Conservation (phyloP, 92 coral and sea anemone species). For the Palythoa grandiflora region DNA sequence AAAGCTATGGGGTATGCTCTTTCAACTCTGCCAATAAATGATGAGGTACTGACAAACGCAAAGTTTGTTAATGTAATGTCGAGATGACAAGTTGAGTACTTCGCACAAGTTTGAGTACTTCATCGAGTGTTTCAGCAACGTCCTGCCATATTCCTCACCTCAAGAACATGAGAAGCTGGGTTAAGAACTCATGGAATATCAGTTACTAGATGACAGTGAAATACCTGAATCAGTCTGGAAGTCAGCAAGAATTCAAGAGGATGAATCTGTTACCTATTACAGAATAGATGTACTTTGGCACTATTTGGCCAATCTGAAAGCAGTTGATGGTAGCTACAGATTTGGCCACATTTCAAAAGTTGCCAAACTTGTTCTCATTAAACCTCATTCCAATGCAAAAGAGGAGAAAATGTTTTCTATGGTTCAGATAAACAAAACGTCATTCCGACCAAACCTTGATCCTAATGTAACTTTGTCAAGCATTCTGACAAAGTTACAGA, state of each 20-base stretch:
- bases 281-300: constrained; percentile 72
- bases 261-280: constrained; percentile 57
- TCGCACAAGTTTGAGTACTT: constrained; percentile 56
- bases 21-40: constrained; percentile 59
- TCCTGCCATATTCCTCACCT: constrained; percentile 52
- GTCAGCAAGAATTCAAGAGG: constrained; percentile 62
- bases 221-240: constrained; percentile 60
- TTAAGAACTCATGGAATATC: constrained; percentile 49
- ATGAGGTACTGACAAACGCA: constrained; percentile 56
- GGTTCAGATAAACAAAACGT: constrained; percentile 62
- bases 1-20: constrained; percentile 66
- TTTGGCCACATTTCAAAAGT: constrained; percentile 58
- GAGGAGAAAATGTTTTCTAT: constrained; percentile 66
- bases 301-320: constrained; percentile 45
- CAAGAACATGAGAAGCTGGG: constrained; percentile 43
- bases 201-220: constrained; percentile 51
- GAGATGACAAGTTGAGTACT: no score
- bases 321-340: constrained; percentile 55
- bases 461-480: constrained; percentile 51
- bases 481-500: constrained; percentile 52
- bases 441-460: constrained; percentile 55
- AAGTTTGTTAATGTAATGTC: constrained; percentile 54
- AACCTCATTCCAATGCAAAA: constrained; percentile 65
- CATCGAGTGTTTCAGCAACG: constrained; percentile 37
- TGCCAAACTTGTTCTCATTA: constrained; percentile 58